Percentiles rank a stretch among this genome's conserved stretches.
Conservation (phyloP, 1,140 invertebrate genomes). For the Zophobas morio region DNA sequence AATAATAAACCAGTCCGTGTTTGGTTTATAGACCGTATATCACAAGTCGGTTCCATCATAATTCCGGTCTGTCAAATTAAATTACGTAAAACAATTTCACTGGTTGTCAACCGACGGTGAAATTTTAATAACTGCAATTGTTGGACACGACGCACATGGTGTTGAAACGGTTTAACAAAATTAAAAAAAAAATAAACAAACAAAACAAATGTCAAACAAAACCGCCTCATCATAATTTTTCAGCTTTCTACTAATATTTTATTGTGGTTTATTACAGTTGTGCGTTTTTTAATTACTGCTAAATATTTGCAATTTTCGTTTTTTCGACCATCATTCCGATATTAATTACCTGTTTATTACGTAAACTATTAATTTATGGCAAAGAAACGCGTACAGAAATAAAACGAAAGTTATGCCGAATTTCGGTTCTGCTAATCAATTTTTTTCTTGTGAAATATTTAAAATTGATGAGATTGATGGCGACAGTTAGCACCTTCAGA, state of each 20-base stretch:
- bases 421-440: background rate
- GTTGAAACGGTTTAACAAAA: background rate
- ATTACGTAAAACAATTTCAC: slow-evolving; percentile 39
- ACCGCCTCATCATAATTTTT: background rate
- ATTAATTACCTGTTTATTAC: background rate
- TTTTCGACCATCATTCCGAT: background rate
- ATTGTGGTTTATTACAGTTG: slow-evolving; percentile 9
- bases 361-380: slow-evolving; percentile 8
- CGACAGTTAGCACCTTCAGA: background rate
- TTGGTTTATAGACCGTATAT: slow-evolving; percentile 19
- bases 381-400: background rate
- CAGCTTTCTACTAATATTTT: slow-evolving; percentile 26
- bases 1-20: slow-evolving; percentile 25
- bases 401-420: background rate
- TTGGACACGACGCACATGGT: slow-evolving; percentile 3
- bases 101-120: slow-evolving; percentile 25
- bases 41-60: slow-evolving; percentile 22
- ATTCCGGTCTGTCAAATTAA: slow-evolving; percentile 32
- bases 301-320: background rate
- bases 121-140: slow-evolving; percentile 39
- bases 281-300: background rate
- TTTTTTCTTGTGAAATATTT: slow-evolving; percentile 6
- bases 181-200: background rate
- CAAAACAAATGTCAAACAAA: background rate
- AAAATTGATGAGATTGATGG: background rate